Base-by-base conservation (phyloP, 2,797 vertebrate species). In the Semotilus atromaculatus region DNA sequence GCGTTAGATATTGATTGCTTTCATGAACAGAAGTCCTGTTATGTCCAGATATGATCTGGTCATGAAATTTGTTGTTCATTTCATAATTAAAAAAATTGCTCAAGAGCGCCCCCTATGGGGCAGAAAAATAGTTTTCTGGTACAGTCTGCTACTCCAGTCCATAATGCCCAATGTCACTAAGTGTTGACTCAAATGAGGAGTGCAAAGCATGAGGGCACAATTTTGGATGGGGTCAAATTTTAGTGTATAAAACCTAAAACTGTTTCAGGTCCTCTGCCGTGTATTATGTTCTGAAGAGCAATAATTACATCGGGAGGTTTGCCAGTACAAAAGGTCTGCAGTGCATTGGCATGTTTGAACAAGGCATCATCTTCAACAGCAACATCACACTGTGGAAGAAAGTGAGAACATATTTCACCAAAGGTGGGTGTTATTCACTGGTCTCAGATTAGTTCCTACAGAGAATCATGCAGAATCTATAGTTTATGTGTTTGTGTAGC, bases 331-430 rank as follows among this genome's bases (percentile, higher is more conserved):
- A 89, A 7, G 98, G 97, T 0, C 88, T 99, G 3, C 94, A 96
- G 90, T 97, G 96, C 84, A 93, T 99, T 0, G 97, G 97, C 85
- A 99, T 99, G 98, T 93, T 98, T 1, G 96, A 97, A 88, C 97
- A 95, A 0, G 98, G 97, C 2, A 94, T 99, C 73, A 99, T 99
- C 85, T 99, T 99, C 83, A 99, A 99, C 88, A 98, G 96, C 31
- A 96, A 99, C 34, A 89, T 96, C 0, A 86, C 87, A 0, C 93
- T 97, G 4, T 99, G 98, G 98, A 99, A 93, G 88, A 95, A 92
- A 90, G 90, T 95, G 0, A 95, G 97, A 13, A 94, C 94, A 1
- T 97, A 97, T 91, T 99, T 99, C 86, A 93, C 93, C 43, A 98
- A 96, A 97, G 97, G 98, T 99, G 94, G 92, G 86, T 3, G 18